Conservation (phyloP, 2,888 invertebrate genomes). For the Leptinotarsa tumamoca region DNA sequence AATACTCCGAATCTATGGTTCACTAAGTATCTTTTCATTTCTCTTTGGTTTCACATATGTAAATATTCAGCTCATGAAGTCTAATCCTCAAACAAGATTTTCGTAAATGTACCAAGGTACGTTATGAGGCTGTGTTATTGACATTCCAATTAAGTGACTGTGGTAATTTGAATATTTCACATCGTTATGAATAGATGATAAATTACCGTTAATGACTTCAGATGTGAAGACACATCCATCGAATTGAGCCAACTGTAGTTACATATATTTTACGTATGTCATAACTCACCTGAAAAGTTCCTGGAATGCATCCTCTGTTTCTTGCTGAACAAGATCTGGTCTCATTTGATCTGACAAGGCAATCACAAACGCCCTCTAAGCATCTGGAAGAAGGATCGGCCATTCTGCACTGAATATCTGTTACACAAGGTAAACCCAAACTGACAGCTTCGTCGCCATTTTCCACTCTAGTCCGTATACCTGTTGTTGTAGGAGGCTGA, state of each 20-base stretch:
- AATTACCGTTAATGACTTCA: not conserved
- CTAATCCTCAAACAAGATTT: no score
- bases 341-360: slow-evolving; percentile 72
- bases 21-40: no score
- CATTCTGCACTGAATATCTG: slow-evolving; percentile 82
- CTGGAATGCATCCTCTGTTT: slow-evolving; percentile 83
- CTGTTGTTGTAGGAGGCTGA: slow-evolving; percentile 56
- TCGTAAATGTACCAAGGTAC: no score
- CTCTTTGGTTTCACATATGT: no score
- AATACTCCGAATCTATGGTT: no score
- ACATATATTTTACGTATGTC: not conserved
- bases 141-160: no score
- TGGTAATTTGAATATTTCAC: no score
- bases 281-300: slow-evolving; percentile 80
- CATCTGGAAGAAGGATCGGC: slow-evolving; percentile 84
- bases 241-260: not conserved
- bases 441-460: slow-evolving; percentile 73
- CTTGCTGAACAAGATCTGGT: slow-evolving; percentile 78
- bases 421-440: slow-evolving; percentile 80
- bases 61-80: no score
- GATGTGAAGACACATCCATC: not conserved
- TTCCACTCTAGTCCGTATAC: slow-evolving; percentile 62
- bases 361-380: slow-evolving; percentile 82
- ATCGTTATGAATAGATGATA: no score
- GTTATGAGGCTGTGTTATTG: no score